Base-by-base conservation (phyloP, 2,888 invertebrate genomes). In the Sesia apiformis region DNA sequence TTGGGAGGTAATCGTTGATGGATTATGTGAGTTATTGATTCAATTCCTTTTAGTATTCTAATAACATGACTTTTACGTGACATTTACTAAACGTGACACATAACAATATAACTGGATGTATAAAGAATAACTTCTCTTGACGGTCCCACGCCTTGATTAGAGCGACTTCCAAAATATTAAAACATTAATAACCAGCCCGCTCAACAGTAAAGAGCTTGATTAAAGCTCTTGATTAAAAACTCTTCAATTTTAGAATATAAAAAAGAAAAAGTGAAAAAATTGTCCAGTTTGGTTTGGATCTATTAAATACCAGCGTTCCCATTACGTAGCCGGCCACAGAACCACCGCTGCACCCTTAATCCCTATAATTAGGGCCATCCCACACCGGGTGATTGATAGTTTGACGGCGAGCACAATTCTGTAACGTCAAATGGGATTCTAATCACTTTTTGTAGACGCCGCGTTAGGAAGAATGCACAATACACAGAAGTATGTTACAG, bases 281-380 rank as follows among this genome's bases (percentile, higher is more conserved):
- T 59, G 61, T 58, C 57, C 66, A 64, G 67, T 69, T 70, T 63
- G 68, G 67, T 73, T 67, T 67, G 60, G 63, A 69, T 69, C 70
- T 75, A 74, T 74, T 76, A 78, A 74, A 74, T 65, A 62, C 7
- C 5, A 40, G 63, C 66, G 70, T 63, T 63, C 53, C 80, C 76
- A 84, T 85, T 84, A 81, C 77, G 78, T 84, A 81, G 69, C 23
- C 1, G 67, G 66, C 71, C 72, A 62, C 63, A 63, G 65, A 52
- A 52, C 52, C 40, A 52, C 72, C 63, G 67, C 63, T 65, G 71
- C 74, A 70, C 74, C 76, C 74, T 70, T 85, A 83, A 86, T 86
- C 85, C 85, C 85, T 81, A 82, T 87, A 89, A 89, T 89, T 89
- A 88, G 70, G 75, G 76, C 68, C 81, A 73, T 84, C 83, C 84